Conservation (phyloP, 2,888 invertebrate genomes). For the Hypomecis punctinalis region DNA sequence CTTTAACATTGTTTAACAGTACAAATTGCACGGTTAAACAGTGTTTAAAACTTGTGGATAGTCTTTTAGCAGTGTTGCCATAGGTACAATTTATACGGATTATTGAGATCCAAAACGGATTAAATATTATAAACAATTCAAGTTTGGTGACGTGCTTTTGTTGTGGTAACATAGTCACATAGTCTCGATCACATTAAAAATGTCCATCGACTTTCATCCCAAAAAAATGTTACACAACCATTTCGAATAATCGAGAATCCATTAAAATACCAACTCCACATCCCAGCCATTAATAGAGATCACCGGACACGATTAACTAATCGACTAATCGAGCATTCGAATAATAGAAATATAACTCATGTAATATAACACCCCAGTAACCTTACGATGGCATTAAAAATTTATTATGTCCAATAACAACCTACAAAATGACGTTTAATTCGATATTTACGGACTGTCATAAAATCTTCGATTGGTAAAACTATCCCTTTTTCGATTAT, state of each 20-base stretch:
- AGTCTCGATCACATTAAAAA: too few species aligned
- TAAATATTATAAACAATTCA: too few species aligned
- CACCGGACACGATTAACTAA: slow-evolving; percentile 13
- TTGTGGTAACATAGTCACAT: too few species aligned
- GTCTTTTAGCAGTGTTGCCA: too few species aligned
- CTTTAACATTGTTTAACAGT: too few species aligned
- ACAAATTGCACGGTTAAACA: too few species aligned
- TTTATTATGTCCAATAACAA: slow-evolving; percentile 33
- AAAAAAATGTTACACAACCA: neutral
- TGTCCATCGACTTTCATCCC: too few species aligned
- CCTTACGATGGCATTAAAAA: slow-evolving; percentile 30
- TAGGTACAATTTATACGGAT: too few species aligned
- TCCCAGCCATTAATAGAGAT: slow-evolving; percentile 27
- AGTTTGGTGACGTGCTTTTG: too few species aligned
- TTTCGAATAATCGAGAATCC: slow-evolving; percentile 9
- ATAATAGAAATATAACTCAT: slow-evolving; percentile 32
- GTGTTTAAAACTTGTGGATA: too few species aligned
- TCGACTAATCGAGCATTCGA: slow-evolving; percentile 23
- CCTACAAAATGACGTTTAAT: slow-evolving; percentile 36
- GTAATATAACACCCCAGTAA: slow-evolving; percentile 28
- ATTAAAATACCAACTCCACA: slow-evolving; percentile 16
- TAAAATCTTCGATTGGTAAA: slow-evolving; percentile 31
- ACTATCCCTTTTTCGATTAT: slow-evolving; percentile 22
- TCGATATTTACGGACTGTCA: slow-evolving; percentile 32
- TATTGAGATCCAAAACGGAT: too few species aligned